Conservation (phyloP, 2,888 invertebrate genomes). For the Synergus umbraculus region DNA sequence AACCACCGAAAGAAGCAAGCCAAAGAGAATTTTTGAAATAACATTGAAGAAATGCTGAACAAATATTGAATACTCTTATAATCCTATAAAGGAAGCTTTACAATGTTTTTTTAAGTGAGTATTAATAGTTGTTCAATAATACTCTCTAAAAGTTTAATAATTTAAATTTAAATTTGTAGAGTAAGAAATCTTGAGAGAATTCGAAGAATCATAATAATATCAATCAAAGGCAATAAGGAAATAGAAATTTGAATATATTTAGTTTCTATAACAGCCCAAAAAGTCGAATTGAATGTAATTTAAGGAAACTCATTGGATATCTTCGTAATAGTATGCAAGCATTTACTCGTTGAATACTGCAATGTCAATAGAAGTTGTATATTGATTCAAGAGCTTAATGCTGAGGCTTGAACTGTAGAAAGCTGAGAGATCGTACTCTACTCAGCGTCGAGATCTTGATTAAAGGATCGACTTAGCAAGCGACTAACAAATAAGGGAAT, state of each 20-base stretch:
- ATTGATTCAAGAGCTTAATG: constrained; percentile 53
- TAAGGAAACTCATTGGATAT: not conserved
- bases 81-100: not conserved
- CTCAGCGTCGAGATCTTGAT: constrained; percentile 18
- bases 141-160: no score
- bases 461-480: constrained; percentile 12
- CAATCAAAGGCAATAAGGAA: not conserved
- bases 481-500: constrained; percentile 1
- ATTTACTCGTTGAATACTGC: constrained; percentile 46
- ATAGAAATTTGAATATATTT: not conserved
- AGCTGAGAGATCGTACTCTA: not conserved
- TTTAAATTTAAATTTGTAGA: no score
- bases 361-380: constrained; percentile 51
- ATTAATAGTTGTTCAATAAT: no score
- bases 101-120: no score
- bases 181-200: no score
- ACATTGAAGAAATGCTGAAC: not conserved
- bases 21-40: not conserved
- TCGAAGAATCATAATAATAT: not conserved
- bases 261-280: not conserved
- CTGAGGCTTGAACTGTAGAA: constrained; percentile 30
- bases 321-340: constrained; percentile 21
- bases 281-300: not conserved
- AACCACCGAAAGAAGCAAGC: not conserved
- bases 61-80: not conserved